phyloP scores from a whole-genome alignment of 2,113 vertebrate genomes.

The Forbesichthys agassizii region DNA sequence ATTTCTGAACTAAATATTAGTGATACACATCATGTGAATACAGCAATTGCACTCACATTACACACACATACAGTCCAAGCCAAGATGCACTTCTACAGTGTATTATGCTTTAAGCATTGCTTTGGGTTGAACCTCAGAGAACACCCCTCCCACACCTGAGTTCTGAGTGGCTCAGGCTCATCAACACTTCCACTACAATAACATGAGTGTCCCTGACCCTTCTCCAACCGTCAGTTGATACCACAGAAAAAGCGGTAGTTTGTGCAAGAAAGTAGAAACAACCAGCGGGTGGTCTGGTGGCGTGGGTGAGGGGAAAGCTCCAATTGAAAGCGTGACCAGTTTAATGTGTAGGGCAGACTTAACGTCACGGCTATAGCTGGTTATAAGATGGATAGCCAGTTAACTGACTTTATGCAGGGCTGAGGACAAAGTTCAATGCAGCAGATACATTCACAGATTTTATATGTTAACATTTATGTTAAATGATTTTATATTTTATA shows the following conservation, averaged over 20 bases:
- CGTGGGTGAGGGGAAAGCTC: slow-evolving; percentile 57
- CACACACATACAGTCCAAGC: no score
- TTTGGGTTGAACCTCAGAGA: no score
- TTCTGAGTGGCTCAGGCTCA: no score
- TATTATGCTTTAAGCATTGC: background rate
- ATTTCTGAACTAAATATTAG: no score
- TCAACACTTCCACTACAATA: no score
- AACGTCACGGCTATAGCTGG: slow-evolving; percentile 46
- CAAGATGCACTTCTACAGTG: background rate
- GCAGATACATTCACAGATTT: no score
- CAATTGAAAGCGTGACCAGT: slow-evolving; percentile 60
- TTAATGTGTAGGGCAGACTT: slow-evolving; percentile 63
- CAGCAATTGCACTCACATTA: no score
- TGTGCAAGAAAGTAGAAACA: slow-evolving; percentile 35
- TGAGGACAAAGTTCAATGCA: slow-evolving; percentile 41
- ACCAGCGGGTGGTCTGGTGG: slow-evolving; percentile 48
- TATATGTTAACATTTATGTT: no score
- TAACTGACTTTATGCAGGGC: slow-evolving; percentile 34
- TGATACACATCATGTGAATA: no score
- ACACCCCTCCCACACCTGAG: no score
- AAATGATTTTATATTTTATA: no score
- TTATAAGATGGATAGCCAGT: slow-evolving; percentile 20
- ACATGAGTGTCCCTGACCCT: slow-evolving; percentile 3
- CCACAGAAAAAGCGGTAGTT: slow-evolving; percentile 46
- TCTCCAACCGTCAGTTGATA: slow-evolving; percentile 42